phyloP scores from a whole-genome alignment of 2,113 vertebrate species.

The Notarius lentiginosus region DNA sequence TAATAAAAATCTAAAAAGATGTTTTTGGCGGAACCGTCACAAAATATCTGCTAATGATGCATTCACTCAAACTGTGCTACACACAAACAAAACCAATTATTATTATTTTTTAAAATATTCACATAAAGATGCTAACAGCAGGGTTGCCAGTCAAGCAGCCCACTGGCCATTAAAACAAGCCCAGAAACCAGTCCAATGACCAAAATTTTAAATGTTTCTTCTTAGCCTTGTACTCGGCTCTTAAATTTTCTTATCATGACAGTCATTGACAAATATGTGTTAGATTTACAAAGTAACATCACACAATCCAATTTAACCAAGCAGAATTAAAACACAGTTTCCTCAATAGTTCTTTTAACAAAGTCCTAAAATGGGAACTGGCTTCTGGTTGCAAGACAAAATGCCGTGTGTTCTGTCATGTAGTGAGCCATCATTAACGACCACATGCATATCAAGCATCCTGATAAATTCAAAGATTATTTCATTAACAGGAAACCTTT shows the following conservation, averaged over 20 bases:
- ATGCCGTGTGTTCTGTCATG: background rate
- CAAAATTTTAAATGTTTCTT: background rate
- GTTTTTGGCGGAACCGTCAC: background rate
- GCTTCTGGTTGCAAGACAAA: background rate
- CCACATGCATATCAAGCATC: background rate
- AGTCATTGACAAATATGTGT: background rate
- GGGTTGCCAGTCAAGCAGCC: background rate
- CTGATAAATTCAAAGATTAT: background rate
- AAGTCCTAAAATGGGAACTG: background rate
- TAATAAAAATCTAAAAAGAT: background rate
- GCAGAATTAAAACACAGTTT: background rate
- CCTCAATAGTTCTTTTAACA: background rate
- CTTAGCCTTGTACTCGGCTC: background rate
- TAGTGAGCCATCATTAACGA: background rate
- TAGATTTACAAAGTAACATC: background rate
- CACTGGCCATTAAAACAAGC: background rate
- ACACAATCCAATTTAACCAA: background rate
- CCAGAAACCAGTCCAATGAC: background rate
- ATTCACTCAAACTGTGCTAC: background rate
- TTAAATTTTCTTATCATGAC: background rate
- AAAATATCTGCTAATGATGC: slow-evolving; percentile 6
- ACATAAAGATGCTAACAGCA: slow-evolving; percentile 10
- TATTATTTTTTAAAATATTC: background rate
- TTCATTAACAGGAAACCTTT: background rate
- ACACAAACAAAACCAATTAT: background rate